Percentiles rank a stretch among this genome's conserved stretches.
phyloP scores from a whole-genome alignment of 1,140 invertebrate species.

The Hesperophylax magnus region DNA sequence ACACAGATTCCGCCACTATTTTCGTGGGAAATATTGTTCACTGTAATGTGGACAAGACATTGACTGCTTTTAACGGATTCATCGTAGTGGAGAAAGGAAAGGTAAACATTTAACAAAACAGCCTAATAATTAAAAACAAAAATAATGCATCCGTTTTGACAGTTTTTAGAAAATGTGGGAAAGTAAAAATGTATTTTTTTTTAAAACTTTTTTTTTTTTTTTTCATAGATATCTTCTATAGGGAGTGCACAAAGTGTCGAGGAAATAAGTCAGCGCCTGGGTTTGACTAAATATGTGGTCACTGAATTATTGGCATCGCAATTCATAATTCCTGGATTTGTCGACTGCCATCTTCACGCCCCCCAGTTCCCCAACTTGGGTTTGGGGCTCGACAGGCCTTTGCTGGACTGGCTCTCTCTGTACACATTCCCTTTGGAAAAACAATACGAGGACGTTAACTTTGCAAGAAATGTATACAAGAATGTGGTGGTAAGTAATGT shows the following conservation, averaged over 20 bases:
- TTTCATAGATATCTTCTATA: slow-evolving; percentile 60
- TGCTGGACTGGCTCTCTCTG: slow-evolving; percentile 88
- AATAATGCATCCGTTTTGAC: background rate
- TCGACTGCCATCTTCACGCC: slow-evolving; percentile 92
- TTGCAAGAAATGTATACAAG: slow-evolving; percentile 81
- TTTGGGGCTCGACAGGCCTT: slow-evolving; percentile 81
- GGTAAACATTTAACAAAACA: slow-evolving; percentile 57
- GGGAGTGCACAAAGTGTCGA: slow-evolving; percentile 59
- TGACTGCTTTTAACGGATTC: slow-evolving; percentile 60
- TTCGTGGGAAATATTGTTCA: slow-evolving; percentile 62
- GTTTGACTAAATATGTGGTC: slow-evolving; percentile 58
- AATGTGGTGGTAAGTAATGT: slow-evolving; percentile 82
- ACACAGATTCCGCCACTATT: slow-evolving; percentile 45
- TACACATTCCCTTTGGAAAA: slow-evolving; percentile 91
- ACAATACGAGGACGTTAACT: slow-evolving; percentile 78
- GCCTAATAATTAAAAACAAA: background rate
- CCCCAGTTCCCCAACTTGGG: slow-evolving; percentile 90
- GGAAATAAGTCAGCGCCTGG: slow-evolving; percentile 51
- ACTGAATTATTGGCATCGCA: slow-evolving; percentile 71
- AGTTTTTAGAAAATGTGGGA: no score
- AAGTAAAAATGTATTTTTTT: no score
- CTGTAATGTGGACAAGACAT: slow-evolving; percentile 58
- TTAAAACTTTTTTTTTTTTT: no score
- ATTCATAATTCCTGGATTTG: slow-evolving; percentile 89
- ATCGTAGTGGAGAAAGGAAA: slow-evolving; percentile 62